phyloP scores from a whole-genome alignment of 2,888 invertebrate species.

The Apantesis nais region DNA sequence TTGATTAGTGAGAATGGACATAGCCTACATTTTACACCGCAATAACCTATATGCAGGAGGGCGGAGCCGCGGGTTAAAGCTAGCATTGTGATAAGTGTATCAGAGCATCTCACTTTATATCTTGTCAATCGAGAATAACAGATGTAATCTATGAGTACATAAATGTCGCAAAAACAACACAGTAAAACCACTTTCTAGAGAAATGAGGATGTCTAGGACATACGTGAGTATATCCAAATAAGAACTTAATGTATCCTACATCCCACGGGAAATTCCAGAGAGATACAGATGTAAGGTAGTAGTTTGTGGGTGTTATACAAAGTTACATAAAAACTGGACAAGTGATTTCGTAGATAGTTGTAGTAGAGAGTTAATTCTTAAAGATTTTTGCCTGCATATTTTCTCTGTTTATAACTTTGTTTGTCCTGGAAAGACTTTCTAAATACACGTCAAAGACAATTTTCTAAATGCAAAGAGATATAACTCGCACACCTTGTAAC shows the following conservation, averaged over 20 bases:
- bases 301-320: background rate
- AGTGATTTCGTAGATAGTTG: background rate
- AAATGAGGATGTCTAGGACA: conserved; percentile 13
- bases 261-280: conserved; percentile 12
- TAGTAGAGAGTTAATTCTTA: background rate
- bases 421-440: too few species aligned
- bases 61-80: too few species aligned
- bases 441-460: too few species aligned
- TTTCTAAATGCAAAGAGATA: too few species aligned
- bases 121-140: conserved; percentile 9
- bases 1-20: too few species aligned
- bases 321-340: background rate
- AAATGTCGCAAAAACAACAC: conserved; percentile 4
- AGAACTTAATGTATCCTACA: conserved; percentile 19
- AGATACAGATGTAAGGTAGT: background rate
- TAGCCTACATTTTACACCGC: too few species aligned
- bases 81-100: background rate
- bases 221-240: conserved; percentile 16
- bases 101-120: background rate
- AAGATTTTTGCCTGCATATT: background rate
- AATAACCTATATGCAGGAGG: too few species aligned
- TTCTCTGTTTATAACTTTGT: too few species aligned
- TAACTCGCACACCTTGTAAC: background rate
- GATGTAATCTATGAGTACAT: conserved; percentile 11
- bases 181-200: conserved; percentile 15